phyloP scores from a whole-genome alignment of 2,113 vertebrate genomes.

The Elephas maximus region DNA sequence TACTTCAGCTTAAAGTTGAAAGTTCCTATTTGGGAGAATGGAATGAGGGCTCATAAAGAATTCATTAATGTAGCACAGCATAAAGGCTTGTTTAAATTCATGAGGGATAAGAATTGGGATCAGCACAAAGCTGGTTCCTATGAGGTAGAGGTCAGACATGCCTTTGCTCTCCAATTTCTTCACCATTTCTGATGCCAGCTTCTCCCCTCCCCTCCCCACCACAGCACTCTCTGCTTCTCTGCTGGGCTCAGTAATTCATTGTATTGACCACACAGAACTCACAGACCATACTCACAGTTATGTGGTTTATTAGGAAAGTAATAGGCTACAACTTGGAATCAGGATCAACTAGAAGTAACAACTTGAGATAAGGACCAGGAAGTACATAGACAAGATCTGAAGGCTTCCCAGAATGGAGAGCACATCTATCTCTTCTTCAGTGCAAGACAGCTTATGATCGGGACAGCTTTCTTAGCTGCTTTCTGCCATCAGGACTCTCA shows the following conservation, averaged over 20 bases:
- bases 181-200: background rate
- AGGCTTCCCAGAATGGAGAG: too few relatives aligned
- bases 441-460: too few relatives aligned
- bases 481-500: too few relatives aligned
- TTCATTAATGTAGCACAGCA: conserved; percentile 5
- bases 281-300: background rate
- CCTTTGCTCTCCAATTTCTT: background rate
- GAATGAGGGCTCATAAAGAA: conserved; percentile 57
- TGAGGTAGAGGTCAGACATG: background rate
- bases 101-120: background rate
- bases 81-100: background rate
- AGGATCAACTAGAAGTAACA: background rate
- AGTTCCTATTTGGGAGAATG: conserved; percentile 59
- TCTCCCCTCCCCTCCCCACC: too few relatives aligned
- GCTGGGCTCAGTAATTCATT: background rate
- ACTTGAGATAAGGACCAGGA: too few relatives aligned
- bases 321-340: background rate
- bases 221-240: background rate
- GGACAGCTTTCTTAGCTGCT: too few relatives aligned
- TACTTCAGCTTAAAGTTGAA: conserved; percentile 27
- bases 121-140: background rate
- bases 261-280: background rate
- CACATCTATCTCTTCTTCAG: too few relatives aligned
- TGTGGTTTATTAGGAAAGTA: background rate
- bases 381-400: too few relatives aligned